A percentile compares a stretch with the other conserved stretches of the same genome.
phyloP scores from a whole-genome alignment of 1,140 invertebrate species.

The Capitella teleta region DNA sequence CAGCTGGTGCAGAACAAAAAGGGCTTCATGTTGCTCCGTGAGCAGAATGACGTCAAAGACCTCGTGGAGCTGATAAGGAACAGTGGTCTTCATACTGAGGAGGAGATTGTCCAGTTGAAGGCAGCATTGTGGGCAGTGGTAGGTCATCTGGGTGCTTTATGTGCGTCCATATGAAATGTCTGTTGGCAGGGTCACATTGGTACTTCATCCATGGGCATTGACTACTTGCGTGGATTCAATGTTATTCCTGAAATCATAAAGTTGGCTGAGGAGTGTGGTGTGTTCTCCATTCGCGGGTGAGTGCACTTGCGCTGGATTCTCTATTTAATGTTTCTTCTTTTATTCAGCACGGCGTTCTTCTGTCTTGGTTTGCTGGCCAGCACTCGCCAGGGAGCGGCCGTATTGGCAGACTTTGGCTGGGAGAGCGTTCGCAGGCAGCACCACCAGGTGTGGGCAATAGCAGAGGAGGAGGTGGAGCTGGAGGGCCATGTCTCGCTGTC shows the following conservation, averaged over 20 bases:
- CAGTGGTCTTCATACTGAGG: too few species aligned
- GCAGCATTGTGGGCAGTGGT: constrained; percentile 74
- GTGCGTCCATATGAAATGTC: background rate
- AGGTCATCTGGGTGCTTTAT: constrained; percentile 8
- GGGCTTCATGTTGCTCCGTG: constrained; percentile 56
- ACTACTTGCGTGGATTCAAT: constrained; percentile 53
- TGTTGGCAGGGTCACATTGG: constrained; percentile 58
- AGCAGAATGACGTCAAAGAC: too few species aligned
- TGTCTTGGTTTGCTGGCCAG: constrained; percentile 70
- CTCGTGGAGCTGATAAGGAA: too few species aligned
- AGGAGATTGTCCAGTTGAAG: constrained; percentile 53
- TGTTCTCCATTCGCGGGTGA: constrained; percentile 71
- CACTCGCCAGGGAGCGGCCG: constrained; percentile 66
- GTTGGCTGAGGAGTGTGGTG: constrained; percentile 62
- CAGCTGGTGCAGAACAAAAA: constrained; percentile 67
- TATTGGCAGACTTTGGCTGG: constrained; percentile 66
- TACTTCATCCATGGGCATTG: constrained; percentile 59
- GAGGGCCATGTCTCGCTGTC: too few species aligned
- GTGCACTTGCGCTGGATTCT: background rate
- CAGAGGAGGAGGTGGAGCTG: constrained; percentile 49
- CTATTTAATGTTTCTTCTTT: background rate
- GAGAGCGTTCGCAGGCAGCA: constrained; percentile 59
- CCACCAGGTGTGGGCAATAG: constrained; percentile 71
- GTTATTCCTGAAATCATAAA: constrained; percentile 53
- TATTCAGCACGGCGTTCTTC: constrained; percentile 64